phyloP scores from a whole-genome alignment of 2,113 vertebrate species.

The Seriola aureovittata region DNA sequence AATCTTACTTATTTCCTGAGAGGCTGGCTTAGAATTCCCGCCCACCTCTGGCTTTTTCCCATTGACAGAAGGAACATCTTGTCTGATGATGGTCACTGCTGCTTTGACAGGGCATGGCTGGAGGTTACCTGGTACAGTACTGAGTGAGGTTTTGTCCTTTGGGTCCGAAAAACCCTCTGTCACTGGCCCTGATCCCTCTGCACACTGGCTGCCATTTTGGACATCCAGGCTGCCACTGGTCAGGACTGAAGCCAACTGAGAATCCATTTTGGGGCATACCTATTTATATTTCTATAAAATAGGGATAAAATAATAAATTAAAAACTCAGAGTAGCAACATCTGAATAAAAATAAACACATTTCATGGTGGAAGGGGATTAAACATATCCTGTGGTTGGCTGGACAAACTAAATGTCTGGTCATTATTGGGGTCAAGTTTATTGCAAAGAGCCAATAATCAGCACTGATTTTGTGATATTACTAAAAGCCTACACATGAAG shows the following conservation, averaged over 20 bases:
- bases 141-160: conserved; percentile 51
- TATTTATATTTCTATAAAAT: conserved; percentile 67
- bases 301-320: conserved; percentile 24
- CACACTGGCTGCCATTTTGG: conserved; percentile 76
- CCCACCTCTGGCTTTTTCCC: conserved; percentile 74
- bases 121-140: conserved; percentile 72
- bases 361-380: background rate
- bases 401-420: conserved; percentile 8
- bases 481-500: background rate
- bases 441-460: conserved; percentile 17
- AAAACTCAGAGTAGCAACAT: background rate
- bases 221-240: conserved; percentile 78
- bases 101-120: conserved; percentile 54
- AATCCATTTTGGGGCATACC: conserved; percentile 83
- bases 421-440: conserved; percentile 62
- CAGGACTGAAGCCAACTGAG: conserved; percentile 81
- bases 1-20: conserved; percentile 70
- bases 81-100: conserved; percentile 66
- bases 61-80: conserved; percentile 74
- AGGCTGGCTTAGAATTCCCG: conserved; percentile 68
- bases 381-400: background rate
- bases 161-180: conserved; percentile 54
- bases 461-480: background rate
- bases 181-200: conserved; percentile 64
- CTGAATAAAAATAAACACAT: background rate